phyloP scores from a whole-genome alignment of 2,113 vertebrate species.

The Uria aalge region DNA sequence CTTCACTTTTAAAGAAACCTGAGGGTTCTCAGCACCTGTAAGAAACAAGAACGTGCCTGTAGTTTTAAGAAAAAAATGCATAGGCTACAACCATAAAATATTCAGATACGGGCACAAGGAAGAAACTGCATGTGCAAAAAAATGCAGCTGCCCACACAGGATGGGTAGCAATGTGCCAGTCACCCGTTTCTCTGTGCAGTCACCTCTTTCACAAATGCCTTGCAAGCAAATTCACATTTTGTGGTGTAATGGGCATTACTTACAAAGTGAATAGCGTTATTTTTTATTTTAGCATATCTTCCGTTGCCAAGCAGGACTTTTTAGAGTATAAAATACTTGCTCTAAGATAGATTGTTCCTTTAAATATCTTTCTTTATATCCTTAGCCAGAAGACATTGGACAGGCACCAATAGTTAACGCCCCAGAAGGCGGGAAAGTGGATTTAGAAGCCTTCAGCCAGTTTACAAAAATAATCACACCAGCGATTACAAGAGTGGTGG shows the following conservation, averaged over 20 bases:
- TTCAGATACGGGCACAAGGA: neutral
- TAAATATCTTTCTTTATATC: conserved; percentile 69
- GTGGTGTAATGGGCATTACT: neutral
- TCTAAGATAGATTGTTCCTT: conserved; percentile 45
- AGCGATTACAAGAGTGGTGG: conserved; percentile 99
- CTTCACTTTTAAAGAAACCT: neutral
- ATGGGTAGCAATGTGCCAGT: neutral
- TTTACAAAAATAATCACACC: conserved; percentile 99
- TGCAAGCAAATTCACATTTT: neutral
- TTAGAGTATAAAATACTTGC: neutral
- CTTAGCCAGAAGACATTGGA: conserved; percentile 94
- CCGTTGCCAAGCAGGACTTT: neutral
- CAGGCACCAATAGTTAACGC: conserved; percentile 90
- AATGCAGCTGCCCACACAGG: neutral
- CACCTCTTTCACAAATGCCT: neutral
- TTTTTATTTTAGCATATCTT: neutral
- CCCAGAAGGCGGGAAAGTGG: conserved; percentile 95
- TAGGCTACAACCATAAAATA: neutral
- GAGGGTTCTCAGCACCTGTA: neutral
- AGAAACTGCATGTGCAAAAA: neutral
- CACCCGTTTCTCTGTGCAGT: neutral
- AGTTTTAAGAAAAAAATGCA: neutral
- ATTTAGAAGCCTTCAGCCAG: conserved; percentile 99
- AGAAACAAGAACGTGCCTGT: neutral
- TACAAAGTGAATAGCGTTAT: neutral